These are phyloP conservation scores for Sycobia sp. DNA, from an alignment of 1,140 invertebrate species.

Conservation along the genomic window DNA sequence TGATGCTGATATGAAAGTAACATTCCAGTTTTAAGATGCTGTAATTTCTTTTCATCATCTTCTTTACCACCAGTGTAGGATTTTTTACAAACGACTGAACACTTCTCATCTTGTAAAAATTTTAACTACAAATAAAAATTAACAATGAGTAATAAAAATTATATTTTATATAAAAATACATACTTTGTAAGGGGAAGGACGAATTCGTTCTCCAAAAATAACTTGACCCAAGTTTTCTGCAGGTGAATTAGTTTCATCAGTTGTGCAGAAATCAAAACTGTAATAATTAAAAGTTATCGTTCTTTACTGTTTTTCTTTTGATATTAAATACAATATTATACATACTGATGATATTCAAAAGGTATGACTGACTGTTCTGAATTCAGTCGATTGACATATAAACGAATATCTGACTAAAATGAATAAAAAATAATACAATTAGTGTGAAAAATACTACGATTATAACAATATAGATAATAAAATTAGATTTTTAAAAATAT, in stretches of 20 bases:
- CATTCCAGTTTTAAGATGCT: conserved; percentile 88
- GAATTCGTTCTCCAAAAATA: conserved; percentile 96
- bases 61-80: conserved; percentile 71
- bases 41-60: conserved; percentile 73
- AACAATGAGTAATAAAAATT: not conserved
- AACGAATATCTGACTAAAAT: conserved; percentile 79
- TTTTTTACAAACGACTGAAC: conserved; percentile 75
- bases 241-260: conserved; percentile 77
- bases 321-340: conserved; percentile 17
- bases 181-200: conserved; percentile 87
- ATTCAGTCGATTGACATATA: conserved; percentile 96
- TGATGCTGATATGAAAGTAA: conserved; percentile 98
- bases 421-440: conserved; percentile 28
- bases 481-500: too few relatives aligned
- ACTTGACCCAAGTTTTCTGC: conserved; percentile 98
- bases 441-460: not conserved
- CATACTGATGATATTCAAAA: conserved; percentile 91
- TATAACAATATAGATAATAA: too few relatives aligned
- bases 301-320: not conserved
- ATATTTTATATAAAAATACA: conserved; percentile 2
- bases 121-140: conserved; percentile 54
- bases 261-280: conserved; percentile 89
- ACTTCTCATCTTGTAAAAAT: conserved; percentile 76
- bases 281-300: conserved; percentile 13
- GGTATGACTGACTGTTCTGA: conserved; percentile 96